Evolutionary conservation across 35 echinoderm and acorn worm genomes (phyloP).

Genomic region (Diadema setosum): DNA sequence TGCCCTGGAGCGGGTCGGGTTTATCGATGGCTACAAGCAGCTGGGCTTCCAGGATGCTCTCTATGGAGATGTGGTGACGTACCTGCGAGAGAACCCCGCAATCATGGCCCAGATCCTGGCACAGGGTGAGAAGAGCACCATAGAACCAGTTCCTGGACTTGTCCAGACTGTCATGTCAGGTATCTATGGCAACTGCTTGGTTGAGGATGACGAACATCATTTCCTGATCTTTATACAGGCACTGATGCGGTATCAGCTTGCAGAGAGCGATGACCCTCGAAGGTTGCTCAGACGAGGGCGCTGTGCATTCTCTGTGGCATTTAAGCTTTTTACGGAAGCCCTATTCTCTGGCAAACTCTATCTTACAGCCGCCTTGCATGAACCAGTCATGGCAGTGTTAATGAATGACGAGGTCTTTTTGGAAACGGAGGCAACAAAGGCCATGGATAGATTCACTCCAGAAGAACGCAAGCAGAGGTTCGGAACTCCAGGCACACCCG

Average conservation of each 20-base stretch:
- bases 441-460: conserved; percentile 61
- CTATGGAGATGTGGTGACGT: conserved; percentile 78
- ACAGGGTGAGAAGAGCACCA: conserved; percentile 47
- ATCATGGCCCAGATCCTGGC: conserved; percentile 57
- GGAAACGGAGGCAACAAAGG: conserved; percentile 84
- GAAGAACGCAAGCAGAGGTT: conserved; percentile 75
- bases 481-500: conserved; percentile 46
- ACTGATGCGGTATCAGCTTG: conserved; percentile 74
- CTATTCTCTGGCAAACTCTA: conserved; percentile 83
- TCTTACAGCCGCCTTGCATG: conserved; percentile 92
- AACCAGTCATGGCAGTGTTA: conserved; percentile 86
- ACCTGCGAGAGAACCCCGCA: conserved; percentile 68
- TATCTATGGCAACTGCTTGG: conserved; percentile 84
- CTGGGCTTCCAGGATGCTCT: conserved; percentile 68
- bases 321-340: conserved; percentile 84
- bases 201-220: conserved; percentile 75
- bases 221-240: conserved; percentile 70
- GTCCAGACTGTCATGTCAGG: conserved; percentile 71
- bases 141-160: conserved; percentile 1
- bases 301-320: conserved; percentile 72
- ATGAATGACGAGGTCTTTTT: conserved; percentile 84
- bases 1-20: conserved; percentile 71
- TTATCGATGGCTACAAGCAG: conserved; percentile 81
- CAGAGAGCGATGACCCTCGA: conserved; percentile 71
- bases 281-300: conserved; percentile 65